Evolutionary conservation across 2,113 vertebrate genomes (phyloP).

Genomic region (Trichomycterus rosablanca): DNA sequence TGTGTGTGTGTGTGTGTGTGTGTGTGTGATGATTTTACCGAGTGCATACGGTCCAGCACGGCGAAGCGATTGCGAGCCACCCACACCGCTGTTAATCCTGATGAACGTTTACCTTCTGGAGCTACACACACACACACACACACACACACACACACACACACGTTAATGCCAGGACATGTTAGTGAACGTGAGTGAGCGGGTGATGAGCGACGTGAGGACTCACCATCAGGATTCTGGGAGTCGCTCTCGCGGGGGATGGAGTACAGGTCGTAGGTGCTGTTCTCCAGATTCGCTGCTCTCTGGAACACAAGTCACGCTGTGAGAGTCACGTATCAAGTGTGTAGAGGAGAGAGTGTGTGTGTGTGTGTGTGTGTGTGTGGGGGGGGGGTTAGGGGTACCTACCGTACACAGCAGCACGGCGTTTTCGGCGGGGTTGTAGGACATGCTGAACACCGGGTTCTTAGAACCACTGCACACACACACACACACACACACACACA

Average conservation of each 20-base stretch:
- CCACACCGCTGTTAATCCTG: conserved; percentile 95
- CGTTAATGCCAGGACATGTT: too few relatives aligned
- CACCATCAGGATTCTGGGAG: conserved; percentile 95
- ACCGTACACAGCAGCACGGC: conserved; percentile 91
- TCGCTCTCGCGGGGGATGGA: conserved; percentile 93
- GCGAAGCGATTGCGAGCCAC: conserved; percentile 94
- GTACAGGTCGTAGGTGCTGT: conserved; percentile 95
- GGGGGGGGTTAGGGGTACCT: too few relatives aligned
- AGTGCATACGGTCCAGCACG: conserved; percentile 94
- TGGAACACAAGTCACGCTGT: conserved; percentile 47
- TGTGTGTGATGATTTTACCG: conserved; percentile 65
- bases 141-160: neutral
- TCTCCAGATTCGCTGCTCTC: conserved; percentile 96
- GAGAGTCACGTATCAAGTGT: neutral
- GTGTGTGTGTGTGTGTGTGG: neutral
- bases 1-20: neutral
- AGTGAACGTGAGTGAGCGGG: too few relatives aligned
- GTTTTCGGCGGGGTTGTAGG: conserved; percentile 94
- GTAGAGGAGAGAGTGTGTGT: neutral
- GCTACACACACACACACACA: conserved; percentile 62
- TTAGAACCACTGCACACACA: conserved; percentile 80
- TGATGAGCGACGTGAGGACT: too few relatives aligned
- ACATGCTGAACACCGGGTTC: conserved; percentile 97
- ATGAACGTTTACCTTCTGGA: conserved; percentile 92
- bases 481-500: neutral